Conservation (phyloP, 2,113 vertebrate species). For the Phalacrocorax aristotelis region DNA sequence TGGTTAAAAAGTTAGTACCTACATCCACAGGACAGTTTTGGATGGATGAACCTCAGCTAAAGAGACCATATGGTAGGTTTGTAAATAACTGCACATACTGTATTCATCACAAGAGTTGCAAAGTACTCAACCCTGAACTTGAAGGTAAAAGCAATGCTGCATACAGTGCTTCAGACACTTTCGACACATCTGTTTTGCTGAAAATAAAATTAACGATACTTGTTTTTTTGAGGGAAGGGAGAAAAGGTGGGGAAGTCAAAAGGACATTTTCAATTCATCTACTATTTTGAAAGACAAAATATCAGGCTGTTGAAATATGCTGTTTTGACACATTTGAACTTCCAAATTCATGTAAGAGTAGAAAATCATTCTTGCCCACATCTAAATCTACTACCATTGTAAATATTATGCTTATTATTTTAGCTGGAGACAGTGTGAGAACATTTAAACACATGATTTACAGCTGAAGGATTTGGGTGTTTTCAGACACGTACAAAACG, state of each 20-base stretch:
- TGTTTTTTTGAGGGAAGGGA: background rate
- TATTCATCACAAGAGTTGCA: background rate
- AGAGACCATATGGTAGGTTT: background rate
- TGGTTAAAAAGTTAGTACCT: background rate
- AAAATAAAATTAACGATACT: background rate
- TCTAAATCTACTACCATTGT: background rate
- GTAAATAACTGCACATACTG: background rate
- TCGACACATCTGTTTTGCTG: background rate
- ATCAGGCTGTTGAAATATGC: background rate
- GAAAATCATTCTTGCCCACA: background rate
- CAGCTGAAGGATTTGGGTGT: background rate
- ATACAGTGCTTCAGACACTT: background rate
- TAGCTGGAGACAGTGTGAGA: background rate
- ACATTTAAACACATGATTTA: background rate
- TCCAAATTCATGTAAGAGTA: background rate
- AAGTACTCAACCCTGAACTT: background rate
- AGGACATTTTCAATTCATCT: background rate
- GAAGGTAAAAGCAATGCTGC: background rate
- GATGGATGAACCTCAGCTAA: background rate
- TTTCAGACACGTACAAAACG: background rate
- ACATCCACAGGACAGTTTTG: background rate
- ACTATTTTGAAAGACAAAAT: background rate
- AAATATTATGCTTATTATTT: background rate
- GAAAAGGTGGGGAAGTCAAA: fast-evolving
- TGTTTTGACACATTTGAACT: background rate